Conservation (phyloP, 2,888 invertebrate genomes). For the Molorchus minor region DNA sequence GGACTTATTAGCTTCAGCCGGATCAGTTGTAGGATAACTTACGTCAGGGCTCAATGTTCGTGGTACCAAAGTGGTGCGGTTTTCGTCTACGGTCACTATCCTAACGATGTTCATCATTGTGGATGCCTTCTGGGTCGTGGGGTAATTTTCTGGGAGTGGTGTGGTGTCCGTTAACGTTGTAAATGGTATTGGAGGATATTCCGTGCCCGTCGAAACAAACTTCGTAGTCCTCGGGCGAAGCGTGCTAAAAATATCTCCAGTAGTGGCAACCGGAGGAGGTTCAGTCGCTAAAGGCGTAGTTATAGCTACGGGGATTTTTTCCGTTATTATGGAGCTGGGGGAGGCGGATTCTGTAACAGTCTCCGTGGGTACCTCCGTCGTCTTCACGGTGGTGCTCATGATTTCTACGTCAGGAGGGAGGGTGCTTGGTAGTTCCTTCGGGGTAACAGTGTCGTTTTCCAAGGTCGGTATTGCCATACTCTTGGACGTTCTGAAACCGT, state of each 20-base stretch:
- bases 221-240: background rate
- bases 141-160: background rate
- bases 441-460: background rate
- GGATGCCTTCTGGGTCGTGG: constrained; percentile 22
- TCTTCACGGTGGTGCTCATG: background rate
- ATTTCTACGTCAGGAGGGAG: background rate
- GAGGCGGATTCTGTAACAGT: constrained; percentile 6
- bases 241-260: background rate
- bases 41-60: constrained; percentile 55
- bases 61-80: constrained; percentile 52
- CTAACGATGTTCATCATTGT: constrained; percentile 39
- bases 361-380: background rate
- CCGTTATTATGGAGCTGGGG: constrained; percentile 3
- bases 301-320: background rate
- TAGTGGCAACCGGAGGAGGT: background rate
- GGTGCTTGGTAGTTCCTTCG: background rate
- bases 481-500: constrained; percentile 33
- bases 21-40: constrained; percentile 46
- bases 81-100: constrained; percentile 48
- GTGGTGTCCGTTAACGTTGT: no score
- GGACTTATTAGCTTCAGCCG: background rate
- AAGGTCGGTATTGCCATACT: background rate
- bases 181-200: no score
- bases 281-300: background rate
- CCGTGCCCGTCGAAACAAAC: no score